Evolutionary conservation across 2,888 invertebrate species (phyloP).

Genomic region (Tanytarsus gracilentus): DNA sequence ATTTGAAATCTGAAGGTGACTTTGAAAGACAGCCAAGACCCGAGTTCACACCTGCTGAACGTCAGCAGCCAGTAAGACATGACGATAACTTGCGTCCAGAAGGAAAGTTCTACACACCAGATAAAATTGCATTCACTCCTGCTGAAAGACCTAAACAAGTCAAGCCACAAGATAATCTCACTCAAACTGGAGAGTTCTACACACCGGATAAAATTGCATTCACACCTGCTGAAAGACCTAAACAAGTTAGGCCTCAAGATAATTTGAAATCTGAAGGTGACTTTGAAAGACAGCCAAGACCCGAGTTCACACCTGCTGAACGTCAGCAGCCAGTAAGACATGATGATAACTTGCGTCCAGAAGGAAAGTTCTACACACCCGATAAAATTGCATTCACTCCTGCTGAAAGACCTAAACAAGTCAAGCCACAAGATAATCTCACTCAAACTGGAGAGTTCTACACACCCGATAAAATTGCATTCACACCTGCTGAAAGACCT

Average conservation of each 20-base stretch:
- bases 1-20: slow-evolving; percentile 38
- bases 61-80: slow-evolving; percentile 47
- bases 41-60: slow-evolving; percentile 44
- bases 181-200: slow-evolving; percentile 53
- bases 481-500: slow-evolving; percentile 43
- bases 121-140: slow-evolving; percentile 39
- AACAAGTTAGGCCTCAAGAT: slow-evolving; percentile 45
- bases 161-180: slow-evolving; percentile 53
- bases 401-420: slow-evolving; percentile 44
- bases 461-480: slow-evolving; percentile 36
- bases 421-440: slow-evolving; percentile 39
- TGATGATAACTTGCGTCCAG: slow-evolving; percentile 39
- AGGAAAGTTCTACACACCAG: slow-evolving; percentile 48
- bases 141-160: slow-evolving; percentile 45
- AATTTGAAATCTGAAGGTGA: slow-evolving; percentile 50
- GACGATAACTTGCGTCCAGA: slow-evolving; percentile 52
- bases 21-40: slow-evolving; percentile 41
- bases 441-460: slow-evolving; percentile 52
- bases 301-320: slow-evolving; percentile 46
- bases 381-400: slow-evolving; percentile 42
- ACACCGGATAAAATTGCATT: slow-evolving; percentile 45
- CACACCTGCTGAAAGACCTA: slow-evolving; percentile 43
- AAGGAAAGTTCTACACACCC: slow-evolving; percentile 34
- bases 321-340: slow-evolving; percentile 42
- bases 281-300: slow-evolving; percentile 41